Evolutionary conservation across 1,140 invertebrate species (phyloP).

Genomic region (Hycleus phaleratus): DNA sequence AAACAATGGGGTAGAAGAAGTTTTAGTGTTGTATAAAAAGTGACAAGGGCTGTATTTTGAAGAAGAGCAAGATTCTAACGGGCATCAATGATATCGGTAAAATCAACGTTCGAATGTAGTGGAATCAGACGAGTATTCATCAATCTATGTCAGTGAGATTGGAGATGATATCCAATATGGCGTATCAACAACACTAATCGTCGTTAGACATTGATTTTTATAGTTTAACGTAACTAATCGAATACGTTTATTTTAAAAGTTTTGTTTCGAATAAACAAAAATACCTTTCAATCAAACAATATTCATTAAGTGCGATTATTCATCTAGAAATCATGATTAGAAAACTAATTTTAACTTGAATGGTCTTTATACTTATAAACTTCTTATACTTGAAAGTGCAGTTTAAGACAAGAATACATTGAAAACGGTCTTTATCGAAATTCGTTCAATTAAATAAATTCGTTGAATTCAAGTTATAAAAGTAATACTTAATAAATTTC

Average conservation of each 20-base stretch:
- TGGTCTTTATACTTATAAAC: too few species aligned
- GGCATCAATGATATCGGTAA: conserved; percentile 13
- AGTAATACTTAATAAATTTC: too few species aligned
- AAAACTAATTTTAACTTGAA: too few species aligned
- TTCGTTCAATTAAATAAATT: too few species aligned
- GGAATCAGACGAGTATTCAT: conserved; percentile 30
- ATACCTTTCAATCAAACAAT: too few species aligned
- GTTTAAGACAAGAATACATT: too few species aligned
- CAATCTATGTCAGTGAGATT: conserved; percentile 32
- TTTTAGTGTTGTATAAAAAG: conserved; percentile 13
- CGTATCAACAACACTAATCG: conserved; percentile 33
- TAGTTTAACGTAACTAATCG: conserved; percentile 21
- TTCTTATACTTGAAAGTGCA: too few species aligned
- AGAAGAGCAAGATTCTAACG: conserved; percentile 8
- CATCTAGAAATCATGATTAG: too few species aligned
- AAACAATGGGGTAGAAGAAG: conserved; percentile 10
- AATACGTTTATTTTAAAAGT: conserved; percentile 4
- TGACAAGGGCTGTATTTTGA: conserved; percentile 14
- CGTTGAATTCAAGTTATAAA: too few species aligned
- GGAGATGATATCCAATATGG: conserved; percentile 34
- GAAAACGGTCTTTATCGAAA: too few species aligned
- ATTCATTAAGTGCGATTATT: too few species aligned
- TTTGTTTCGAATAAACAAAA: too few species aligned
- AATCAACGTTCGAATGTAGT: conserved; percentile 18
- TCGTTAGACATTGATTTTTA: conserved; percentile 35